phyloP scores from a whole-genome alignment of 2,113 vertebrate species.

The Platycercus adscitus region DNA sequence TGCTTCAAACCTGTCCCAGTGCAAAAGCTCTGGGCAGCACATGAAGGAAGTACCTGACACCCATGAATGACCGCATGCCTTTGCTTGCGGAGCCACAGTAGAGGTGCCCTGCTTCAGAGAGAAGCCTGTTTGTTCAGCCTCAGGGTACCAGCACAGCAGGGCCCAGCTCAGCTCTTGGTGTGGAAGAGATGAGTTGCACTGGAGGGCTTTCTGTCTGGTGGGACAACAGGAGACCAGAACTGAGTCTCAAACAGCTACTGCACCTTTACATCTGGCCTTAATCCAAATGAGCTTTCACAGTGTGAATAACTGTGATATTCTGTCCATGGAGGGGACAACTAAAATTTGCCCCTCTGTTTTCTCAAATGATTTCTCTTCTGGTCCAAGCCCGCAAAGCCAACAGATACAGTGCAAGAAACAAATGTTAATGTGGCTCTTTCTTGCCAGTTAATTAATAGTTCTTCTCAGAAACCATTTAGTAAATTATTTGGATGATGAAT shows the following conservation, averaged over 20 bases:
- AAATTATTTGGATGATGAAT: conserved; percentile 62
- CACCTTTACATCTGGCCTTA: neutral
- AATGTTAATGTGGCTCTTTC: conserved; percentile 29
- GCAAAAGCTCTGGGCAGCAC: neutral
- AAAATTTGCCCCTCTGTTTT: neutral
- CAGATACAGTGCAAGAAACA: neutral
- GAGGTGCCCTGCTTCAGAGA: neutral
- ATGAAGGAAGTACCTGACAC: neutral
- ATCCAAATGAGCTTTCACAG: neutral
- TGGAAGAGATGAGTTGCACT: neutral
- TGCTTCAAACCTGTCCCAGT: neutral
- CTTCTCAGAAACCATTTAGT: conserved; percentile 61
- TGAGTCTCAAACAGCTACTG: neutral
- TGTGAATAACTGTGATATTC: neutral
- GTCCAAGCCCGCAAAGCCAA: neutral
- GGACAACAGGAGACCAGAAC: neutral
- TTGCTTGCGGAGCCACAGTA: neutral
- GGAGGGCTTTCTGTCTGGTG: neutral
- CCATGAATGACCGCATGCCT: accelerated
- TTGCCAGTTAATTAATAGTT: conserved; percentile 64
- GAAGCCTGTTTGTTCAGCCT: neutral
- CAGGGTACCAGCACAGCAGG: accelerated
- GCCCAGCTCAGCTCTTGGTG: too few species aligned
- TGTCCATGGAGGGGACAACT: neutral
- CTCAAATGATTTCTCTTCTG: neutral